phyloP scores from a whole-genome alignment of 1,140 invertebrate species.

The Plectrocnemia conspersa region DNA sequence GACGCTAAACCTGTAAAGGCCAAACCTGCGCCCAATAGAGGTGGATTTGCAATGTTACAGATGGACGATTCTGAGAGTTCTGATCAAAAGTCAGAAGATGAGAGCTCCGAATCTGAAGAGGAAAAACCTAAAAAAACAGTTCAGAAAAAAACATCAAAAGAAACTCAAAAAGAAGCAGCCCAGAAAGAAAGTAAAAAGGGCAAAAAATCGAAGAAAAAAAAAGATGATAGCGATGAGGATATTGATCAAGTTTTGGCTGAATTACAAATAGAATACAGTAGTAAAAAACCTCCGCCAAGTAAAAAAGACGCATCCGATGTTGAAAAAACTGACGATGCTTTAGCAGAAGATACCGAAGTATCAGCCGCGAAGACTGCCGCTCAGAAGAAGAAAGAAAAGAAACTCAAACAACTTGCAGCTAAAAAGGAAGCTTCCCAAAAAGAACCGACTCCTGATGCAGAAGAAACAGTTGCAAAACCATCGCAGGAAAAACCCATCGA shows the following conservation, averaged over 20 bases:
- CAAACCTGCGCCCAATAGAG: conserved; percentile 51
- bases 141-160: conserved; percentile 49
- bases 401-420: conserved; percentile 64
- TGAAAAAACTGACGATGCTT: conserved; percentile 42
- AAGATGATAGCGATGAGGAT: conserved; percentile 77
- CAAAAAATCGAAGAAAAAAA: conserved; percentile 68
- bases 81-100: conserved; percentile 39
- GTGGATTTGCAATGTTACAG: conserved; percentile 59
- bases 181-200: conserved; percentile 63
- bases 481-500: conserved; percentile 38
- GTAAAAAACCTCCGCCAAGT: conserved; percentile 46
- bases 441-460: conserved; percentile 36
- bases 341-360: conserved; percentile 50
- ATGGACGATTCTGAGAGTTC: conserved; percentile 53
- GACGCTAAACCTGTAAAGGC: conserved; percentile 45
- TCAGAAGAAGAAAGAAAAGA: conserved; percentile 84
- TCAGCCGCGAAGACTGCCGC: conserved; percentile 73
- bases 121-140: conserved; percentile 46
- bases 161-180: conserved; percentile 52
- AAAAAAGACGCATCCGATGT: conserved; percentile 40
- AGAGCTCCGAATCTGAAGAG: conserved; percentile 48
- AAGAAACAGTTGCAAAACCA: conserved; percentile 38
- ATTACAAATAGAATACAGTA: conserved; percentile 72
- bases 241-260: conserved; percentile 79
- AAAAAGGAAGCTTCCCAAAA: conserved; percentile 52